Evolutionary conservation across 2,113 vertebrate genomes (phyloP), one percentile per base, ranked within the genome.

Genomic region (Petaurus breviceps): DNA sequence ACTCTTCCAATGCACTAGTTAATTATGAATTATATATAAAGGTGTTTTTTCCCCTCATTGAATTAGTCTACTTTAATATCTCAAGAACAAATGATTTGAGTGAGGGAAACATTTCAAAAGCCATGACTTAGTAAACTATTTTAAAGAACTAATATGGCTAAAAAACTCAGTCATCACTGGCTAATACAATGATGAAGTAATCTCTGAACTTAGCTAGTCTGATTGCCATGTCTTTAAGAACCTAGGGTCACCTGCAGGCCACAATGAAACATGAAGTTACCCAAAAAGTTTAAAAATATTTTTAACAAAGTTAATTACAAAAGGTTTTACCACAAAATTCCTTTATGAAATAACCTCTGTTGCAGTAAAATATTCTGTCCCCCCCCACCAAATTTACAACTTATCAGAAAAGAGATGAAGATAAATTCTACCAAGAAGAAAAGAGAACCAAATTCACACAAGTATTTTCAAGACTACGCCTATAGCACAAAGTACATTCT

Each of bases 351-450:
- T 4, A 2, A 28, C n/a, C 43, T 49, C 47, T 3, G 7, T 14
- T 90, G 3, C n/a, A 90, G 3, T 90, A 50, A 91, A 47, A 25
- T 6, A 93, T 54, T 55, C 50, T 77, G n/a, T n/a, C 50, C 28
- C 91, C 3, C 50, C 3, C 50, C 50, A 5, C 51, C 1, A 51
- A 53, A 47, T 89, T 94, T 95, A 24, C 26, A 57, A 47, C 14
- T 91, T 95, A 43, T 16, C 8, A 23, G 46, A 55, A 55, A 7
- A 96, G 61, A 92, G 91, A 90, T 37, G 61, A 94, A 93, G 37
- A 92, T 50, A 43, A 93, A 93, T 49, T n/a, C 92, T 51, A 11
- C 37, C 77, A 84, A 92, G n/a, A n/a, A n/a, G 28, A 93, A n/a
- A 77, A 31, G 1, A 91, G 1, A 92, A 61, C 16, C 4, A 12